phyloP scores from a whole-genome alignment of 2,888 invertebrate species.

The Dinocampus coccinellae region DNA sequence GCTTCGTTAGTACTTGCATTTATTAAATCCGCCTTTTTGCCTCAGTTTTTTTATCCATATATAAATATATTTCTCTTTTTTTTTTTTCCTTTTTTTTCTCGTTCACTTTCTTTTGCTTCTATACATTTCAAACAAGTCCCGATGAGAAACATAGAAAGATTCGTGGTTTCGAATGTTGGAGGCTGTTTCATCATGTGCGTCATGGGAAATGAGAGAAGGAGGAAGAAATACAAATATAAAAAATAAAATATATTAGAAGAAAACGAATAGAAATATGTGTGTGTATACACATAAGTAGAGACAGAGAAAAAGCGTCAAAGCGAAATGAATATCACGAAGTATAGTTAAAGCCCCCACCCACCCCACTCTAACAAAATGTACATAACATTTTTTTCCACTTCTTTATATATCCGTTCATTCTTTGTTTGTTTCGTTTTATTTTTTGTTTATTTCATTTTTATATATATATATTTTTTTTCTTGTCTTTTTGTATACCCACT shows the following conservation, averaged over 20 bases:
- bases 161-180: conserved; percentile 1
- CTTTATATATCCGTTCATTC: neutral
- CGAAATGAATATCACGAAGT: conserved; percentile 42
- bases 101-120: neutral
- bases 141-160: conserved; percentile 19
- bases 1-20: conserved; percentile 23
- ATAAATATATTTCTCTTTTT: neutral
- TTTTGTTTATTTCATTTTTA: neutral
- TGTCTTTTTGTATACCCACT: neutral
- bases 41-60: neutral
- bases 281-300: neutral
- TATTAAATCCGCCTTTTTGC: conserved; percentile 23
- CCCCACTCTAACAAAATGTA: conserved; percentile 1
- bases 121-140: conserved; percentile 16
- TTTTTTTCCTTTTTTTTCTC: neutral
- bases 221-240: conserved; percentile 17
- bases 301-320: conserved; percentile 37
- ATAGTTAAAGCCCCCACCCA: conserved; percentile 32
- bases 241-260: conserved; percentile 29
- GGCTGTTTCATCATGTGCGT: conserved; percentile 21
- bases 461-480: neutral
- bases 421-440: conserved; percentile 5
- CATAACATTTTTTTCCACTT: conserved; percentile 15
- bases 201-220: conserved; percentile 22
- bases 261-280: conserved; percentile 1